These are phyloP conservation scores for Ophioninae sp. DNA, from an alignment of 2,888 invertebrate species.

Conservation along the genomic window DNA sequence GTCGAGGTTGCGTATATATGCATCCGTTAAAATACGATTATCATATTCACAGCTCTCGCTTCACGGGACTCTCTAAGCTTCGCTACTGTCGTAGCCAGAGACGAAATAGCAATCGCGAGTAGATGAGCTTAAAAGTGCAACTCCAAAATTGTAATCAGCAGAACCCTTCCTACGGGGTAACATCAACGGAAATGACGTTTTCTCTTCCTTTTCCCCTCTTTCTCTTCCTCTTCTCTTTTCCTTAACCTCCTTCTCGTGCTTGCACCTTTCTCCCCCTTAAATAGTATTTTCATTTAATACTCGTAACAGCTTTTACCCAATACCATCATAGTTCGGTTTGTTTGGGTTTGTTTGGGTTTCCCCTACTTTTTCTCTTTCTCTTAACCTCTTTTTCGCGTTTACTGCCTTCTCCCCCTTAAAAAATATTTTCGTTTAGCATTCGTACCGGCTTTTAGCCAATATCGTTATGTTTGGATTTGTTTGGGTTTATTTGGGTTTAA, in stretches of 20 bases:
- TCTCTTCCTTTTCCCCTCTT: background rate
- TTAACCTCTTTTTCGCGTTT: no score
- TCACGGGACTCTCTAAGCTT: slow-evolving; percentile 22
- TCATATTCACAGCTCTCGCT: background rate
- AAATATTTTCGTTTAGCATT: no score
- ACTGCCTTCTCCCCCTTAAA: no score
- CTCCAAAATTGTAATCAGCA: slow-evolving; percentile 48
- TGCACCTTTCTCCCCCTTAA: background rate
- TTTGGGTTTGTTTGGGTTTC: no score
- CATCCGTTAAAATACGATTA: background rate
- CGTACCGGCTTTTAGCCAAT: background rate
- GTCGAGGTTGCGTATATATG: slow-evolving; percentile 19
- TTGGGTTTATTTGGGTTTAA: no score
- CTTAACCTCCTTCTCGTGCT: no score
- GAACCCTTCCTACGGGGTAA: slow-evolving; percentile 36
- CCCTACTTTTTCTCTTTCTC: no score
- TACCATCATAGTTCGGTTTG: no score
- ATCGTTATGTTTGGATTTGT: background rate
- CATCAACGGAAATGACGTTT: background rate
- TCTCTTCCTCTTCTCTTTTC: no score
- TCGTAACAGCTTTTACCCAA: background rate
- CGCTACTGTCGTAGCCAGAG: slow-evolving; percentile 44
- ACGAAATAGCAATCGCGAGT: slow-evolving; percentile 12
- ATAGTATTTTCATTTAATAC: background rate
- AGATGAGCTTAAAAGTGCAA: slow-evolving; percentile 34